A percentile compares a stretch with the other conserved stretches of the same genome.
Conservation (phyloP, 2,888 invertebrate species). For the Phorcus lineatus region DNA sequence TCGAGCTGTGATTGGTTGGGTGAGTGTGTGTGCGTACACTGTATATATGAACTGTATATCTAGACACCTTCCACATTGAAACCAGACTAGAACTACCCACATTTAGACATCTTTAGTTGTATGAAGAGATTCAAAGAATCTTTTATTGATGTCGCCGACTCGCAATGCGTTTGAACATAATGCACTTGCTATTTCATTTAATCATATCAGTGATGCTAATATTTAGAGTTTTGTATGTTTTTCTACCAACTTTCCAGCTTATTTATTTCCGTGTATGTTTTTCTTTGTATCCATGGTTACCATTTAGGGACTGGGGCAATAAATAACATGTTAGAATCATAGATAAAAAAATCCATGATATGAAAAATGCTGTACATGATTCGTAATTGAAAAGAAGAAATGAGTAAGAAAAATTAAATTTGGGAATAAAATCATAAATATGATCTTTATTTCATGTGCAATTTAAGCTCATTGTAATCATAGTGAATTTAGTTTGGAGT, state of each 20-base stretch:
- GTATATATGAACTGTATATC: too few relatives aligned
- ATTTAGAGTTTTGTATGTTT: slow-evolving; percentile 2
- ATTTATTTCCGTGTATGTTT: background rate
- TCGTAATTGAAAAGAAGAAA: too few relatives aligned
- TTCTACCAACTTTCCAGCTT: background rate
- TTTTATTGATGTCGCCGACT: background rate
- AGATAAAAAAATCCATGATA: too few relatives aligned
- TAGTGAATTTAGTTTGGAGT: too few relatives aligned
- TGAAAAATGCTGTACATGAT: too few relatives aligned
- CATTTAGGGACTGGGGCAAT: background rate
- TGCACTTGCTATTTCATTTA: slow-evolving; percentile 9
- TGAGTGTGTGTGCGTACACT: too few relatives aligned
- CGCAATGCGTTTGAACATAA: background rate
- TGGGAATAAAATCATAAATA: too few relatives aligned
- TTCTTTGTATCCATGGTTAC: background rate
- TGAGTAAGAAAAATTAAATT: too few relatives aligned
- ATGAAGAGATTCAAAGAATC: background rate
- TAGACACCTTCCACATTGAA: too few relatives aligned
- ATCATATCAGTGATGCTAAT: background rate
- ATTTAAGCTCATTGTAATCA: too few relatives aligned
- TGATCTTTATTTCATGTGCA: too few relatives aligned
- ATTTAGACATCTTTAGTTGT: background rate
- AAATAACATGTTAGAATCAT: background rate
- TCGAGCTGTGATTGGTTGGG: too few relatives aligned
- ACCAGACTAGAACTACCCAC: background rate